A percentile compares a stretch with the other conserved stretches of the same genome.
Evolutionary conservation across 2,797 vertebrate genomes (phyloP).

Genomic region (Spinus olivaceus): DNA sequence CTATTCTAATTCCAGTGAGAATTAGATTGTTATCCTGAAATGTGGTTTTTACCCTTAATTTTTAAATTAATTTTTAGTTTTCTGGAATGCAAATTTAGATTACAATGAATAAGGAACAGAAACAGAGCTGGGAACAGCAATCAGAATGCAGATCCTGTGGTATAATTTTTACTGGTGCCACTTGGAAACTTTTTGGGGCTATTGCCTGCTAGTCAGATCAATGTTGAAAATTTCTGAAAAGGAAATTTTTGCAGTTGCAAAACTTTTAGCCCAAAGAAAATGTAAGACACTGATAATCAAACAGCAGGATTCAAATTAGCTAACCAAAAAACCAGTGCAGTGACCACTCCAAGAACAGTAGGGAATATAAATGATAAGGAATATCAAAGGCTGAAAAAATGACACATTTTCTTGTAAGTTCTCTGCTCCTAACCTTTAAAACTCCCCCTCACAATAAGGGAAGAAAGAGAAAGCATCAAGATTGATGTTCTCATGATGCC

Average conservation of each 20-base stretch:
- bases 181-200: not conserved
- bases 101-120: not conserved
- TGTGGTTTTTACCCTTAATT: fast-evolving
- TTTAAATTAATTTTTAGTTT: not conserved
- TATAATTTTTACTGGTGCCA: not conserved
- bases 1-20: not conserved
- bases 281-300: not conserved
- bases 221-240: not conserved
- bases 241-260: not conserved
- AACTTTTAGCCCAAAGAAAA: not conserved
- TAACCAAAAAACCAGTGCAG: not conserved
- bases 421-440: not conserved
- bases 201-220: not conserved
- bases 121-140: not conserved
- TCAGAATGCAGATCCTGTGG: fast-evolving
- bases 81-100: not conserved
- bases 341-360: not conserved
- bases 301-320: not conserved
- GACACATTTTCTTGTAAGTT: not conserved
- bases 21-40: not conserved
- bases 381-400: not conserved
- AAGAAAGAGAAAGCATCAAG: not conserved
- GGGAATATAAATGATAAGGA: not conserved
- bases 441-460: not conserved
- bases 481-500: not conserved